Base-by-base conservation (phyloP, 1,140 invertebrate genomes). In the Argopecten irradians region DNA sequence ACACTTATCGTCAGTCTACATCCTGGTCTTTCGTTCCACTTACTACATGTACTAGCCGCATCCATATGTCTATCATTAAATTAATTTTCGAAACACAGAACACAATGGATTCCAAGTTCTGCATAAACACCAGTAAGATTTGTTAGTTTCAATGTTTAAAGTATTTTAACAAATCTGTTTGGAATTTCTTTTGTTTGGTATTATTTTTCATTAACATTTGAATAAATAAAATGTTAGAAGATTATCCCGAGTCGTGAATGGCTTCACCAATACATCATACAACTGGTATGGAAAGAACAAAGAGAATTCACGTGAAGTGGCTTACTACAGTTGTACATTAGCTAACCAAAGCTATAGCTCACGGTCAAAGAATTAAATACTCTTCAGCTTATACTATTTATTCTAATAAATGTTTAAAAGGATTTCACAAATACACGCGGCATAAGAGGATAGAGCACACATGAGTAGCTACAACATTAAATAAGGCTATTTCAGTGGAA, bases 81-180 rank as follows among this genome's bases (percentile, higher is more conserved):
- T n/a, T n/a, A n/a, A n/a, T n/a, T n/a, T n/a, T n/a, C n/a, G n/a
- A n/a, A n/a, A n/a, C 43, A 71, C 28, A 71, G 22, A 71, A n/a
- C n/a, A 71, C 55, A 71, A 71, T 8, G 55, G 55, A 28, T n/a
- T 28, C 5, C 16, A 16, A 3, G 55, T 28, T 71, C 55, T 71
- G 22, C 8, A 71, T 71, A 16, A 16, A 71, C 55, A n/a, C 28
- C n/a, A 71, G 28, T 71, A n/a, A 0, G 55, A 71, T 71, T 46
- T 71, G 55, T 71, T 28, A 71, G 22, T 16, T 46, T 46, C 43
- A 46, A 22, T 28, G 0, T 71, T 71, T 71, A 71, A 28, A n/a
- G n/a, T n/a, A n/a, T 16, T 71, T 71, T 71, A 71, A 71, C 55
- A 71, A 71, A 71, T 71, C 55, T 28, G 55, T n/a, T 71, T 71